Base-by-base conservation (phyloP, 2,113 vertebrate species). In the Columba livia region DNA sequence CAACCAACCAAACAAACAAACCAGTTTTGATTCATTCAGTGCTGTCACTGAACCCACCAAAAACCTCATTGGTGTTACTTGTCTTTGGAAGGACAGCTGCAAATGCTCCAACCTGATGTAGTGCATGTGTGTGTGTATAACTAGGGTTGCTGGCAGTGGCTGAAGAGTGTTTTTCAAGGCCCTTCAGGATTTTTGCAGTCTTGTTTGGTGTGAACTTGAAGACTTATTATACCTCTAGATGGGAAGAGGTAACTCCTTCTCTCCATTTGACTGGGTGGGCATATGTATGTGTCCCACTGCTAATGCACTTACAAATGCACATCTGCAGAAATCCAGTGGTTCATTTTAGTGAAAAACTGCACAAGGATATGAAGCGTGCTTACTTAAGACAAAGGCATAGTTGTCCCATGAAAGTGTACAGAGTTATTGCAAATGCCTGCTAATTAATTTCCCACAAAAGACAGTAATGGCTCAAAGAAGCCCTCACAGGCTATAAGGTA, bases 381-480 rank as follows among this genome's bases (percentile, higher is more conserved):
- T 78, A 24, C 53, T 61, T 86, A 60, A 64, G 19, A 54, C 56
- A 93, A 91, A 73, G 23, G 48, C 48, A 40, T 24, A 75, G 75
- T 69, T 89, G 54, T 36, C 32, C 50, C 44, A 15, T 65, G 69
- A 19, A 89, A 64, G 44, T 36, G 44, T 54, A 74, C 56, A 34
- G 72, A 94, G 61, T 93, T 96, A 94, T 18, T 84, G 75, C 48
- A 88, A 81, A 88, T 81, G 57, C 57, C 26, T 85, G 56, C 56
- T 71, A 62, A 95, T 90, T 81, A 0, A 34, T 95, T 92, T 92
- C 65, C 61, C 56, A 57, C 73, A 65, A 48, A 85, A 87, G 93
- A 93, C 79, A 89, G 53, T 92, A 89, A 87, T 94, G 65, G 85
- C 69, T 67, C 28, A 29, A 84, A 96, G 82, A 48, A 96, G 79